Base-by-base conservation (phyloP, 1,140 invertebrate genomes). In the Bombus turneri region DNA sequence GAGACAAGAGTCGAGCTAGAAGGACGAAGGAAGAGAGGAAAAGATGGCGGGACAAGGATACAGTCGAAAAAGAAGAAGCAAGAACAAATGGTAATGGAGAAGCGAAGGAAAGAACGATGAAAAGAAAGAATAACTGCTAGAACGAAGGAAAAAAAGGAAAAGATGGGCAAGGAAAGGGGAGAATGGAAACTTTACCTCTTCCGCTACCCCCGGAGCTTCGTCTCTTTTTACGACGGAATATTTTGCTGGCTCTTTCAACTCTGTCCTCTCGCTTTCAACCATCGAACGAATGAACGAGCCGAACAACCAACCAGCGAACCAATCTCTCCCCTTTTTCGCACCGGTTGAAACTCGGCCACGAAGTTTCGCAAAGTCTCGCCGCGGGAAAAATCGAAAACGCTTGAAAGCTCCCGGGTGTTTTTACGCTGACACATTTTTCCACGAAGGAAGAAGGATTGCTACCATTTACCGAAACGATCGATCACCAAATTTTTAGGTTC, bases 191-290 rank as follows among this genome's bases (percentile, higher is more conserved):
- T 79, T 72, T 28, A 72, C 64, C 43, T 10, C 78, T 34, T 43
- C 69, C 59, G 47, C 64, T 43, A 57, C 39, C 9, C 57, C 74
- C 47, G 22, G 3, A 41, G n/a, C 41, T 22, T 81, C 78, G 39
- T 69, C 73, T 84, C 86, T 88, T 86, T 89, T 80, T 78, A 74
- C 81, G 77, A 83, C 43, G 74, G 75, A 87, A 90, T 89, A 89
- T 89, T 89, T 86, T 75, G 69, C 81, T 69, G 73, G 62, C 39
- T 62, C 71, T 59, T 59, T 81, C 78, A 66, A 86, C 37, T 39
- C 34, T 68, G 9, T 68, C 34, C 18, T 37, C 22, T 66, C n/a
- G 47, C 57, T 57, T 83, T 69, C n/a, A 80, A 41, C 66, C 72
- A 72, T 82, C 79, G 82, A 43, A 47, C 53, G 53, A 77, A 76